These are phyloP conservation scores for Todus mexicanus DNA, from an alignment of 2,797 vertebrate species.

Conservation along the genomic window DNA sequence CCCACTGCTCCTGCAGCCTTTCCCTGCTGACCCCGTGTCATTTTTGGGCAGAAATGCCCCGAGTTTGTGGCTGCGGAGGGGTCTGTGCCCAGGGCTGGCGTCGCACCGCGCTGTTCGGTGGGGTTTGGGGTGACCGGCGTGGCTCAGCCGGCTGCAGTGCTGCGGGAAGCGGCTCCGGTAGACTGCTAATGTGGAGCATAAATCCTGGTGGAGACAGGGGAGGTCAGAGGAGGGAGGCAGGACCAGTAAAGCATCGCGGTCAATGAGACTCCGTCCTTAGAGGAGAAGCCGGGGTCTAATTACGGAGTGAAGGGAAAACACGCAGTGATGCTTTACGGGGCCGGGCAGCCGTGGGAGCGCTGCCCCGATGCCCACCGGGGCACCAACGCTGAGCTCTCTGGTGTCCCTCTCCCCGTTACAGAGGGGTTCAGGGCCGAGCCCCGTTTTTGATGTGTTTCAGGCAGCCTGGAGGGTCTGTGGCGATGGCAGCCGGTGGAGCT, in stretches of 20 bases:
- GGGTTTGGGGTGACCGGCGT: neutral
- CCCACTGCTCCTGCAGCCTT: fast-evolving
- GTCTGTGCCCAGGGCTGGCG: neutral
- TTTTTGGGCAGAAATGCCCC: neutral
- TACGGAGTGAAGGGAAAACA: neutral
- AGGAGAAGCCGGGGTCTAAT: neutral
- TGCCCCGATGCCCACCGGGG: neutral
- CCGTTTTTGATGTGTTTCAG: neutral
- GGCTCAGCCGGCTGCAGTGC: neutral
- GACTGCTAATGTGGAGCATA: constrained; percentile 72
- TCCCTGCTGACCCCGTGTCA: fast-evolving
- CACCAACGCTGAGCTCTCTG: fast-evolving
- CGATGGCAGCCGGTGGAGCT: fast-evolving
- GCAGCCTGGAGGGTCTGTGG: neutral
- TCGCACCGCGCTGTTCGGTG: fast-evolving
- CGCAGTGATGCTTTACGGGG: neutral
- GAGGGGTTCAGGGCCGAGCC: fast-evolving
- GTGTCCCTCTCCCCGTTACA: fast-evolving
- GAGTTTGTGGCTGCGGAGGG: fast-evolving
- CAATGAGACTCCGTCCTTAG: constrained; percentile 14
- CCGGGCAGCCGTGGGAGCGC: fast-evolving
- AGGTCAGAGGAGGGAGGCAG: constrained; percentile 81
- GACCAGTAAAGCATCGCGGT: constrained; percentile 81
- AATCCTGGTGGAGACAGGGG: constrained; percentile 80
- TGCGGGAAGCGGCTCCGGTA: constrained; percentile 66